Evolutionary conservation across 2,797 vertebrate genomes (phyloP).

Genomic region (Amniataba percoides): DNA sequence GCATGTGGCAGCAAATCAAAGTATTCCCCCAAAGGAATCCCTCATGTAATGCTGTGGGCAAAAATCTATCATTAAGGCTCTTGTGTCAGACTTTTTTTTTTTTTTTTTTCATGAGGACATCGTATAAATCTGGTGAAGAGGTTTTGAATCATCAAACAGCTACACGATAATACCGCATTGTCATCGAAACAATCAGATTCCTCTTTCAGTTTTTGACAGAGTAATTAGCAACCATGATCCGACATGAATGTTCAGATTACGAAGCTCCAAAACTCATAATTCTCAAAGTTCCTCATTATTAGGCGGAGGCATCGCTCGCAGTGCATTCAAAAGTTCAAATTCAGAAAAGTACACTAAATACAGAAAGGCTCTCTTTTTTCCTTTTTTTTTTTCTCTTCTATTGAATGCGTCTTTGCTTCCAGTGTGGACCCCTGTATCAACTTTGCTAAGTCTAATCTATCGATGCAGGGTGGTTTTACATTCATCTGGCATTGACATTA

Average conservation of each 20-base stretch:
- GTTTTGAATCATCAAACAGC: conserved; percentile 36
- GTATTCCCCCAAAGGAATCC: conserved; percentile 14
- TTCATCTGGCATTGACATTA: conserved; percentile 81
- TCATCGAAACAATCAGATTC: conserved; percentile 48
- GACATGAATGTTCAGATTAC: conserved; percentile 52
- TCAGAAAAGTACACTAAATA: conserved; percentile 46
- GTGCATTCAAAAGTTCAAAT: conserved; percentile 47
- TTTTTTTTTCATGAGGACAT: background rate
- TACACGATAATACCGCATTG: conserved; percentile 29
- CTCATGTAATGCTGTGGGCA: conserved; percentile 7
- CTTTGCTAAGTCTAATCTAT: conserved; percentile 75
- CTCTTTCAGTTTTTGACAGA: conserved; percentile 52
- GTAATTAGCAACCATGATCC: conserved; percentile 60
- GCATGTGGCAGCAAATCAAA: conserved; percentile 28
- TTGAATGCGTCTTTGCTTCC: conserved; percentile 46
- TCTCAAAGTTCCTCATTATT: conserved; percentile 41
- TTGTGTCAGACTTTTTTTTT: conserved; percentile 1
- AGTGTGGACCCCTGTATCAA: conserved; percentile 63
- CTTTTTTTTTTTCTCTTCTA: conserved; percentile 30
- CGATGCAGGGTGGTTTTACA: conserved; percentile 80
- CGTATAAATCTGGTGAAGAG: conserved; percentile 31
- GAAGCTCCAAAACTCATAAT: conserved; percentile 37
- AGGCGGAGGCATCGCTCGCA: conserved; percentile 20
- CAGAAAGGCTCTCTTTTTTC: conserved; percentile 5
- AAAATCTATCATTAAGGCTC: conserved; percentile 31